A percentile compares a stretch with the other conserved stretches of the same genome.
These are phyloP conservation scores for Lithophane socia DNA, from an alignment of 2,888 invertebrate genomes.

Conservation along the genomic window DNA sequence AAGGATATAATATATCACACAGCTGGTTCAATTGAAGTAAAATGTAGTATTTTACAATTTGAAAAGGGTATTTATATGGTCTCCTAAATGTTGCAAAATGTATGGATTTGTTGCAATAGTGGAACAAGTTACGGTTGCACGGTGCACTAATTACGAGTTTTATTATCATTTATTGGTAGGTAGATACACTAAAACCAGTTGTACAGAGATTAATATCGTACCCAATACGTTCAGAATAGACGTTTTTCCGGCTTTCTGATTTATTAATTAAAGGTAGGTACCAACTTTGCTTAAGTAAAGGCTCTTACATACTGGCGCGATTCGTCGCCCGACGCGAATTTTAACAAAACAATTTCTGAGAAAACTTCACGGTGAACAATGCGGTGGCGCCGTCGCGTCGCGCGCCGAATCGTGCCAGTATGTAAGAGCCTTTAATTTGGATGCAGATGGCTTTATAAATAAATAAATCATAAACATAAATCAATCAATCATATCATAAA, in stretches of 20 bases:
- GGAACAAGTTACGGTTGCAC: slow-evolving; percentile 31
- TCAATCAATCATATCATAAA: slow-evolving; percentile 35
- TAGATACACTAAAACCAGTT: slow-evolving; percentile 31
- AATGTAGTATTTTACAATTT: slow-evolving; percentile 18
- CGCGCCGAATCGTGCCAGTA: too few relatives aligned
- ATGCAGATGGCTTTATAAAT: slow-evolving; percentile 1
- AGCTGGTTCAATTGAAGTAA: slow-evolving; percentile 13
- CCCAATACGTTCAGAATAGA: slow-evolving; percentile 8
- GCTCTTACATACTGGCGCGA: too few relatives aligned
- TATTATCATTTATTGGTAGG: slow-evolving; percentile 41
- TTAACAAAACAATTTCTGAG: too few relatives aligned
- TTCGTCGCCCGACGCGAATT: too few relatives aligned
- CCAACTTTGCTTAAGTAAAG: not conserved
- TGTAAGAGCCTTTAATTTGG: too few relatives aligned
- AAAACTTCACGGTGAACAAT: too few relatives aligned
- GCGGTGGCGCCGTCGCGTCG: too few relatives aligned
- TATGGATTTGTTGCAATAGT: slow-evolving; percentile 45
- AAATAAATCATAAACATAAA: slow-evolving; percentile 28
- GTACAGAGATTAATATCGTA: slow-evolving; percentile 27
- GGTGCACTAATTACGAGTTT: slow-evolving; percentile 34
- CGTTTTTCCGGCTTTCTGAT: slow-evolving; percentile 33
- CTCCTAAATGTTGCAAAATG: slow-evolving; percentile 41
- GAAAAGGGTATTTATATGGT: slow-evolving; percentile 12
- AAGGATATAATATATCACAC: slow-evolving; percentile 11
- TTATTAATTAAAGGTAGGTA: not conserved